These are phyloP conservation scores for Nipponacmea schrenckii DNA, from an alignment of 2,888 invertebrate genomes.

Conservation along the genomic window DNA sequence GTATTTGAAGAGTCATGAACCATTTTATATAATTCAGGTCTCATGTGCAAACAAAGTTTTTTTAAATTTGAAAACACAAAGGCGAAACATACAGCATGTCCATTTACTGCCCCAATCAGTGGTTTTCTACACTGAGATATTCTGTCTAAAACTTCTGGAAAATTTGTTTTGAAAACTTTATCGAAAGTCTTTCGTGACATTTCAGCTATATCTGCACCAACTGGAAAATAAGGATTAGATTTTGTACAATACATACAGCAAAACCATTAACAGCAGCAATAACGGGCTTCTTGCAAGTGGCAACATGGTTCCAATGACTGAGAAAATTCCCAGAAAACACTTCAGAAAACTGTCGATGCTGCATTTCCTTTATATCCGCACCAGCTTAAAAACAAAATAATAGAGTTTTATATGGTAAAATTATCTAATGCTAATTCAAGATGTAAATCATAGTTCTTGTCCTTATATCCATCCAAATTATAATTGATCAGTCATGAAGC, in stretches of 20 bases:
- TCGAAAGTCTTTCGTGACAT: slow-evolving; percentile 74
- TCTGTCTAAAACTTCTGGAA: slow-evolving; percentile 86
- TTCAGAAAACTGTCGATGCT: slow-evolving; percentile 73
- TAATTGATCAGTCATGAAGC: background rate
- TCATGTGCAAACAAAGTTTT: too few species aligned
- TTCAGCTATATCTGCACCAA: slow-evolving; percentile 94
- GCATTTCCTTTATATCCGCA: slow-evolving; percentile 90
- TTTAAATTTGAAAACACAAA: too few species aligned
- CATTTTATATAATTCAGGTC: too few species aligned
- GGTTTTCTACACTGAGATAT: slow-evolving; percentile 87
- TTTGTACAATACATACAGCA: slow-evolving; percentile 77
- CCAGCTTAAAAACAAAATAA: slow-evolving; percentile 72
- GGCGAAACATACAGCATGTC: slow-evolving; percentile 83
- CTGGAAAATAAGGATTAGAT: slow-evolving; percentile 47
- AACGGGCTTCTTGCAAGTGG: slow-evolving; percentile 85
- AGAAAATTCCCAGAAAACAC: slow-evolving; percentile 83
- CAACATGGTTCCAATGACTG: slow-evolving; percentile 83
- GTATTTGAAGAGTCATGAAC: too few species aligned
- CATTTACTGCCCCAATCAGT: slow-evolving; percentile 97
- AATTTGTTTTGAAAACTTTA: slow-evolving; percentile 77
- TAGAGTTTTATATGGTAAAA: background rate
- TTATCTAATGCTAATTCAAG: background rate
- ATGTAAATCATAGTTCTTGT: too few species aligned
- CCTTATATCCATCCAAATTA: background rate
- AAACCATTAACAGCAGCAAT: slow-evolving; percentile 99